Base-by-base conservation (phyloP, 2,888 invertebrate genomes). In the Nymphalis polychloros region DNA sequence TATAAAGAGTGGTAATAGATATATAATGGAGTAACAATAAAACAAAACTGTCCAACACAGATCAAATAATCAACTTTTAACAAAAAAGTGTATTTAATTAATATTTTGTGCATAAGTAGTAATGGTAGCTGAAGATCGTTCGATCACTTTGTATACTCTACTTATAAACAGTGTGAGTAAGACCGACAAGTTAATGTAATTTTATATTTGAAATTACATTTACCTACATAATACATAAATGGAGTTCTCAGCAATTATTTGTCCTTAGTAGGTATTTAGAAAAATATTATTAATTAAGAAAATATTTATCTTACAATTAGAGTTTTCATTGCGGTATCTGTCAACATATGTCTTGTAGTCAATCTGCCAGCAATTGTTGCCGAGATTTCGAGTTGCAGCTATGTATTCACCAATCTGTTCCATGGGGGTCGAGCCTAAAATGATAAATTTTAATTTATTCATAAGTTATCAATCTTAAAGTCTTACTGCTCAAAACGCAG, bases 401-500 rank as follows among this genome's bases (percentile, higher is more conserved):
- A 89, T 81, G 68, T 83, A 91, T 0, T 89, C 90, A 10, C 84
- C 87, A 47, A 92, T 78, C 75, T 88, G 85, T 60, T 88, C 77
- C 88, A 92, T 89, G 0, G 91, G 88, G 1, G 88, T 88, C 35
- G 68, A 62, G 50, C 91, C 92, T 92, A 73, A 2, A 78, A 79
- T 41, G 2, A 68, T 49, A 23, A 8, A 5, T 23, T 17, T 20
- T 52, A 10, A 41, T 23, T 10, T 31, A 17, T 48, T 41, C 2
- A 13, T 41, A 41, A 41, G 41, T 10, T 0, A 8, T 3, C 35
- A 10, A 10, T 8, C 35, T 41, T 41, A 10, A 41, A 8, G 35
- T 10, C 27, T 31, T 31, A 31, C 27, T 31, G 27, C 27, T 31
- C 6, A 31, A 31, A 31, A 31, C 27, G 6, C 6, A 31, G 27